These are phyloP conservation scores for Lepidonotus clava DNA, from an alignment of 2,888 invertebrate genomes.

Conservation along the genomic window DNA sequence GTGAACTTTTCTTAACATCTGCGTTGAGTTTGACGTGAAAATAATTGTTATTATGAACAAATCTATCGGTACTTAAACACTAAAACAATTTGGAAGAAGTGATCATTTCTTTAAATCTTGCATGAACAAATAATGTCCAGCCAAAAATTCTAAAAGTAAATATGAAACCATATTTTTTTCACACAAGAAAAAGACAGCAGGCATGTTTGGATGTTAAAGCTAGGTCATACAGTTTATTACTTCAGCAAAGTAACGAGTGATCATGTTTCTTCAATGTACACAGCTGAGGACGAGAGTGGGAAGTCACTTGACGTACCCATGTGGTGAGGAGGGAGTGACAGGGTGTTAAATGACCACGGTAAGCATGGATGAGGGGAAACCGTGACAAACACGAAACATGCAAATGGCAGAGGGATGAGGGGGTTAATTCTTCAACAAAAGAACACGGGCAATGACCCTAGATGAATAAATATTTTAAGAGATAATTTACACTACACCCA, in stretches of 20 bases:
- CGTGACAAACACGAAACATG: background rate
- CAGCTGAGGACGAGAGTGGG: background rate
- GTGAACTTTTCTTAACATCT: too few relatives aligned
- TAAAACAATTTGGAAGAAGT: too few relatives aligned
- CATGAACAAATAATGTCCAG: too few relatives aligned
- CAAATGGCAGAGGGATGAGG: background rate
- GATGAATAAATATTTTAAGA: background rate
- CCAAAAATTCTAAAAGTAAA: too few relatives aligned
- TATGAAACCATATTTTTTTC: too few relatives aligned
- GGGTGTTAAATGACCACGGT: background rate
- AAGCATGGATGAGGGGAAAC: too few relatives aligned
- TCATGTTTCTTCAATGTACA: slow-evolving; percentile 24
- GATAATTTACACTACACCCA: slow-evolving; percentile 30
- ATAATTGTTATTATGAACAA: too few relatives aligned
- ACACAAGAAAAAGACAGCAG: too few relatives aligned
- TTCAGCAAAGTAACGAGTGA: slow-evolving; percentile 27
- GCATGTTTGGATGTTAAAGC: slow-evolving; percentile 23
- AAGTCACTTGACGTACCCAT: background rate
- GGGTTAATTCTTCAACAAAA: background rate
- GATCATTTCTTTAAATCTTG: too few relatives aligned
- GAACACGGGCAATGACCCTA: background rate
- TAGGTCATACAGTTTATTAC: slow-evolving; percentile 31
- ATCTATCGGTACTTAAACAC: too few relatives aligned
- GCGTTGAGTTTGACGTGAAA: too few relatives aligned
- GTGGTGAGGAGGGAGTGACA: background rate